phyloP scores from a whole-genome alignment of 2,113 vertebrate genomes.

The Narcine bancroftii region DNA sequence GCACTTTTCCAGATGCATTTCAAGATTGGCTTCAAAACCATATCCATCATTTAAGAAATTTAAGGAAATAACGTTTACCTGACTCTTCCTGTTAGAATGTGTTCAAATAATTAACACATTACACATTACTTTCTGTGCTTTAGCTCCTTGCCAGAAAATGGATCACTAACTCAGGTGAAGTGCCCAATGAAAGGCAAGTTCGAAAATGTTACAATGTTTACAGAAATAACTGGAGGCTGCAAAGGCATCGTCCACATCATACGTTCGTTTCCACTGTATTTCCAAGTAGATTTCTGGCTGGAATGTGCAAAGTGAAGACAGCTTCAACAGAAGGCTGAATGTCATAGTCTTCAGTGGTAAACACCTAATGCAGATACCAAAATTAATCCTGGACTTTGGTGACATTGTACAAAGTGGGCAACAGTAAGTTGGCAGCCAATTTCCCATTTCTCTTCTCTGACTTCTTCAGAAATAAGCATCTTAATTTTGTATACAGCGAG shows the following conservation, averaged over 20 bases:
- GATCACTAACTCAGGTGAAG: constrained; percentile 23
- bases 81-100: constrained; percentile 33
- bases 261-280: not conserved
- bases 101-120: constrained; percentile 35
- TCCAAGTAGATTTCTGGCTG: not conserved
- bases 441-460: not conserved
- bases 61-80: constrained; percentile 31
- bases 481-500: too few species aligned
- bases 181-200: not conserved
- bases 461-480: not conserved
- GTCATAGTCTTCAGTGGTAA: not conserved
- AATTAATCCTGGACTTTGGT: not conserved
- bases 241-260: not conserved
- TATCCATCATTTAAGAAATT: not conserved
- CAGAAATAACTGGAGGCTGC: not conserved
- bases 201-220: not conserved
- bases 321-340: too few species aligned
- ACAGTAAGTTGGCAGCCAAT: not conserved
- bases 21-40: constrained; percentile 32
- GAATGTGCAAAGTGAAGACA: not conserved
- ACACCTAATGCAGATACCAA: not conserved
- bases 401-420: not conserved
- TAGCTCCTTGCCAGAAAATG: not conserved
- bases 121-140: not conserved
- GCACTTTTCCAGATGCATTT: constrained; percentile 43